Conservation (phyloP, 2,797 vertebrate genomes). For the Falco novaeseelandiae region DNA sequence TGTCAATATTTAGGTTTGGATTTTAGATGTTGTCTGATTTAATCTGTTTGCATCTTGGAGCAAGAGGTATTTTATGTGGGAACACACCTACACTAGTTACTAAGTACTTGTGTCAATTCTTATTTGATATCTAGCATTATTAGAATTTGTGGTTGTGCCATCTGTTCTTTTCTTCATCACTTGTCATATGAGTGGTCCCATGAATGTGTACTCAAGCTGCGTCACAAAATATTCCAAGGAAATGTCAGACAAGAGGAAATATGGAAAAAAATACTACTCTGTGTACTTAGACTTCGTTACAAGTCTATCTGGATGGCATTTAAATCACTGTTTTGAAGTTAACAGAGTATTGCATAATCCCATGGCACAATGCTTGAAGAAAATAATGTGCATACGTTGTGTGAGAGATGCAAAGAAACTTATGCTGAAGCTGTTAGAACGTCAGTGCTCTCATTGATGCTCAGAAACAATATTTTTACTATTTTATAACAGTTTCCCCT, state of each 20-base stretch:
- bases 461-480: not conserved
- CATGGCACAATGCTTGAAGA: not conserved
- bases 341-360: not conserved
- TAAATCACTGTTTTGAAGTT: not conserved
- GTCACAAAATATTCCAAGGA: not conserved
- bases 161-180: conserved; percentile 15
- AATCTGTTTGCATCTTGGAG: not conserved
- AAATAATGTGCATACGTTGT: not conserved
- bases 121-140: not conserved
- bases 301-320: not conserved
- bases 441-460: not conserved
- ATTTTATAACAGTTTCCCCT: not conserved
- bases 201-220: not conserved
- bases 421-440: not conserved
- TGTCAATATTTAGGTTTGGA: not conserved
- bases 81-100: not conserved
- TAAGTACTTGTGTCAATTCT: not conserved
- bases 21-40: not conserved
- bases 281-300: not conserved
- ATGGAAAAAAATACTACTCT: not conserved
- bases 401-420: not conserved
- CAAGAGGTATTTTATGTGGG: not conserved
- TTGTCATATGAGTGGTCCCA: conserved; percentile 9
- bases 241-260: not conserved
- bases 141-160: not conserved